Base-by-base conservation (phyloP, 2,797 vertebrate genomes). In the Scolopax bukidnonensis region DNA sequence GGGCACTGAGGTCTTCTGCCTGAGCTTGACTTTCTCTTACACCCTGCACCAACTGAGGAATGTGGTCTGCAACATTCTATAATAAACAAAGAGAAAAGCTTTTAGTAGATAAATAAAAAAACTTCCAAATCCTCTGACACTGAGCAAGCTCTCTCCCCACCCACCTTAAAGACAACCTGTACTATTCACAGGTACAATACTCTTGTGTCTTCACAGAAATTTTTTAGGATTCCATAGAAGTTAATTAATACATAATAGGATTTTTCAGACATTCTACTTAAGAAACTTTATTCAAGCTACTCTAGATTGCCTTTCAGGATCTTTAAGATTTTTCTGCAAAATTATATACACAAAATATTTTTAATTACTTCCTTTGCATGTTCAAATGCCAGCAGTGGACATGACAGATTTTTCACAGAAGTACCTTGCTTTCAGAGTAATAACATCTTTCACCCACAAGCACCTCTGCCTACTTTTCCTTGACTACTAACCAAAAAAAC, bases 1-100 rank as follows among this genome's bases (percentile, higher is more conserved):
- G 99, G 50, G 99, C 99, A 36, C 99, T 99, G 50, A 99, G 98
- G 96, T 99, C 99, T 96, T 99, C 99, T 1, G 99, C 98, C 94
- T 99, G 99, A 45, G 99, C 98, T 96, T 99, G 99, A 97, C 99
- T 99, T 83, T 99, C 99, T 94, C 99, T 98, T 95, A 99, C 99
- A 4, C 99, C 99, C 95, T 99, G 99, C 51, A 99, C 99, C 95
- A 99, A 84, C 94, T 99, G 99, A 80, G 99, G 99, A 88, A 99
- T 99, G 96, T 98, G 98, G 81, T 99, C 99, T 18, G 99, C 99
- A 78, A 99, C 99, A 1, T 98, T 98, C 99, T 99, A 60, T 41
- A 50, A 76, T 4, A 59, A 92, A 80, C 36, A 93, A 88, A 94
- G 41, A 12, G 17, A 89, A 57, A 77, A 56, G 14, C 24, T n/a